Conservation (phyloP, 1,140 invertebrate genomes). For the Aphaenogaster rudis region DNA sequence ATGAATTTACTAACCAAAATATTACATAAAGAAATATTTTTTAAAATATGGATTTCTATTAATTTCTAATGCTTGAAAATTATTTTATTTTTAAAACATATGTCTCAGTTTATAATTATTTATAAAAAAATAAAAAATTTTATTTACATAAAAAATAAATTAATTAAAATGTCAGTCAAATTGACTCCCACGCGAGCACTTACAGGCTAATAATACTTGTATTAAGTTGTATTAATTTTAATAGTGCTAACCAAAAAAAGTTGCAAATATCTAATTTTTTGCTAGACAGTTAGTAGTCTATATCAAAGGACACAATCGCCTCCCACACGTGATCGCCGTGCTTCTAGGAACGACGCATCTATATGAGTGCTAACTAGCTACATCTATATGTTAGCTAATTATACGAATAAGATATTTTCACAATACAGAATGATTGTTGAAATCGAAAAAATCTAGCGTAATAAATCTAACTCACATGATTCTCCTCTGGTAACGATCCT, state of each 20-base stretch:
- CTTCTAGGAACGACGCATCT: conserved; percentile 17
- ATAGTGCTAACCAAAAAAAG: neutral
- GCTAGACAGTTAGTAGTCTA: neutral
- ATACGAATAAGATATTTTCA: neutral
- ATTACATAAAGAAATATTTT: too few species aligned
- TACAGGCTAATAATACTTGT: neutral
- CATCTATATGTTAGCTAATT: neutral
- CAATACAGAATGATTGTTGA: neutral
- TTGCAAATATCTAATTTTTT: neutral
- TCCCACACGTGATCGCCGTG: neutral
- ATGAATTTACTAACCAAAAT: too few species aligned
- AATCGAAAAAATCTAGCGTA: neutral
- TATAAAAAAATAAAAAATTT: too few species aligned
- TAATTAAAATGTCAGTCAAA: too few species aligned
- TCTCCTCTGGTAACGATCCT: conserved; percentile 16
- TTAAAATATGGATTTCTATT: too few species aligned
- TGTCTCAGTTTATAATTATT: too few species aligned
- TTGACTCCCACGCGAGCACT: too few species aligned
- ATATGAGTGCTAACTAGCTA: neutral
- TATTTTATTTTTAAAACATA: too few species aligned
- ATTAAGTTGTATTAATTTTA: neutral
- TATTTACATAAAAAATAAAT: too few species aligned
- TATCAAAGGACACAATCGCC: neutral
- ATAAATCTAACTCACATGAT: neutral
- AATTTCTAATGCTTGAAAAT: too few species aligned